Percentiles rank a stretch among this genome's conserved stretches.
Evolutionary conservation across 2,113 vertebrate species (phyloP).

Genomic region (Dermatemys mawii): DNA sequence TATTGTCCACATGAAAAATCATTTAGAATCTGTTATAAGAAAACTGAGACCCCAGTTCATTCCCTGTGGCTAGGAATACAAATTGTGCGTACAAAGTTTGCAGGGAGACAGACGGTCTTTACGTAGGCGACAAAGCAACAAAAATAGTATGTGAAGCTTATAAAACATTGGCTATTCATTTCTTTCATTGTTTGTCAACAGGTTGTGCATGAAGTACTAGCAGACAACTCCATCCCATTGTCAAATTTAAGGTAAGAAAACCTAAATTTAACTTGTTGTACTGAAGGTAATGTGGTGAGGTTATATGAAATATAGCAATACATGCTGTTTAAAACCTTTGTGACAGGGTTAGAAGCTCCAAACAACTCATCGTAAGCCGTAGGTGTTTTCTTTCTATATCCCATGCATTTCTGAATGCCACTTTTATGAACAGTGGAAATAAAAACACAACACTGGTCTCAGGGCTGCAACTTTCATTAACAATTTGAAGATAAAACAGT

Average conservation of each 20-base stretch:
- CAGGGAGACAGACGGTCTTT: not conserved
- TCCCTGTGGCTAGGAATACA: not conserved
- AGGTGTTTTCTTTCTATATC: not conserved
- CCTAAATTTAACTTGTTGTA: not conserved
- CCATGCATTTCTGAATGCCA: not conserved
- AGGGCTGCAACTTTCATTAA: not conserved
- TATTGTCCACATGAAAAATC: not conserved
- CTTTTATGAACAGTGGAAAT: not conserved
- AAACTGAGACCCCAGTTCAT: not conserved
- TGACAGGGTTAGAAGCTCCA: not conserved
- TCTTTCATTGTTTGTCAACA: slow-evolving; percentile 70
- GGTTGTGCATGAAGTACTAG: slow-evolving; percentile 87
- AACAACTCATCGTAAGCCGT: not conserved
- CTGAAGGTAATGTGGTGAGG: not conserved
- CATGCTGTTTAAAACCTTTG: not conserved
- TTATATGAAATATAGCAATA: not conserved
- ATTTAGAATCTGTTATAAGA: not conserved
- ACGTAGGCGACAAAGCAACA: not conserved
- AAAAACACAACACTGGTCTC: not conserved
- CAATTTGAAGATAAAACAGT: not conserved
- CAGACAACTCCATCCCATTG: slow-evolving; percentile 78
- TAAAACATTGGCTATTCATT: not conserved
- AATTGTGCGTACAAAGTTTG: not conserved
- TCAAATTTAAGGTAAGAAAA: slow-evolving; percentile 84
- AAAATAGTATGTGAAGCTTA: not conserved